A percentile compares a stretch with the other conserved stretches of the same genome.
Evolutionary conservation across 2,113 vertebrate species (phyloP).

Genomic region (Microcebus lehilahytsara): DNA sequence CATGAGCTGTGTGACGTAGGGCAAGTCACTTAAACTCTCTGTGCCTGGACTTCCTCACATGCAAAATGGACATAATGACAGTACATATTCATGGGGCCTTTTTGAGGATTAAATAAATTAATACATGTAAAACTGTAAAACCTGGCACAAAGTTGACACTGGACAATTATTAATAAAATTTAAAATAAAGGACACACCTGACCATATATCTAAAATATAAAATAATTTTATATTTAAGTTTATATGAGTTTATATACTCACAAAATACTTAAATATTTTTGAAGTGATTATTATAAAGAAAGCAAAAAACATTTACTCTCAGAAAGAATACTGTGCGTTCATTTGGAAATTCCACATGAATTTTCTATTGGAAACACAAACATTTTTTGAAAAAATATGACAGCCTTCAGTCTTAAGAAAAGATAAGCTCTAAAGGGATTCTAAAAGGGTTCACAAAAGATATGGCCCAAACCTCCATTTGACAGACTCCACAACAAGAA

Average conservation of each 20-base stretch:
- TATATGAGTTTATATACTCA: neutral
- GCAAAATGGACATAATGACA: neutral
- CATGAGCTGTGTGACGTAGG: neutral
- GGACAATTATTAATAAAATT: neutral
- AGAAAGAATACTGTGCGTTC: neutral
- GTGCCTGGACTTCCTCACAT: neutral
- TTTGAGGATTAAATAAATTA: neutral
- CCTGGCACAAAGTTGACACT: neutral
- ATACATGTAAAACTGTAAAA: neutral
- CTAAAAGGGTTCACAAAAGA: neutral
- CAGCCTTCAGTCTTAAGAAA: neutral
- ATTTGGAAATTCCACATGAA: neutral
- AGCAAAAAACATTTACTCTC: neutral
- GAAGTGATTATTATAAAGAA: neutral
- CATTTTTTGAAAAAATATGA: neutral
- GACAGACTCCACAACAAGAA: neutral
- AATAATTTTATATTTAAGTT: neutral
- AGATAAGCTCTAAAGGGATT: neutral
- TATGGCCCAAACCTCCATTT: neutral
- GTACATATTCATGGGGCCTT: neutral
- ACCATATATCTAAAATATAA: neutral
- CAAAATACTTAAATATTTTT: neutral
- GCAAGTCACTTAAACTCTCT: neutral
- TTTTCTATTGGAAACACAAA: conserved; percentile 7
- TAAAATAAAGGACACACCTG: neutral